phyloP scores from a whole-genome alignment of 2,797 vertebrate genomes.

The Cynopterus sphinx region DNA sequence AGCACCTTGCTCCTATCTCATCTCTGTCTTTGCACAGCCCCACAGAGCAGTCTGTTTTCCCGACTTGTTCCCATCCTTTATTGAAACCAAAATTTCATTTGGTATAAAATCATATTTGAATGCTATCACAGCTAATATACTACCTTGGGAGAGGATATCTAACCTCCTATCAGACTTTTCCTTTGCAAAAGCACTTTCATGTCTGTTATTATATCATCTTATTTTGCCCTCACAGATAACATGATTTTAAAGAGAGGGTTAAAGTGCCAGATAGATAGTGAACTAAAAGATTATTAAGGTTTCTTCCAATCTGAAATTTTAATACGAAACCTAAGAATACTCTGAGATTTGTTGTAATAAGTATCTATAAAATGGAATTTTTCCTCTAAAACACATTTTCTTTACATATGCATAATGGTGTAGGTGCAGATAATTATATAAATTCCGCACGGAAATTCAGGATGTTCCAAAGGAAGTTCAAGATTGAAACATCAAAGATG shows the following conservation, averaged over 20 bases:
- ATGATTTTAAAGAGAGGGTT: background rate
- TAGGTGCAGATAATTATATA: background rate
- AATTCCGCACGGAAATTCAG: background rate
- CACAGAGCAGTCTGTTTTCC: background rate
- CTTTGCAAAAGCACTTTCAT: background rate
- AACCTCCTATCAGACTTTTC: background rate
- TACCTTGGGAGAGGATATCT: background rate
- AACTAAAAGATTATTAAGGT: background rate
- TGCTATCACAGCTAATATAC: background rate
- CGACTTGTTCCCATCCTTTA: background rate
- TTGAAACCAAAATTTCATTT: slow-evolving; percentile 29
- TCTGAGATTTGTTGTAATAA: background rate
- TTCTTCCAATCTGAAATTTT: background rate
- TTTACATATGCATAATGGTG: background rate
- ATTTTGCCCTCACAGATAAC: background rate
- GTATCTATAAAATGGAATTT: background rate
- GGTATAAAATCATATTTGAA: slow-evolving; percentile 11
- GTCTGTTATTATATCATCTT: background rate
- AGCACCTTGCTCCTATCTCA: background rate
- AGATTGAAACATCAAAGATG: background rate
- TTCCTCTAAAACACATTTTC: background rate
- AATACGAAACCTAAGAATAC: background rate
- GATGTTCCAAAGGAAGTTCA: background rate
- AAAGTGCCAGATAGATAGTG: background rate
- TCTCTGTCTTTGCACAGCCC: background rate